These are phyloP conservation scores for Charina bottae DNA, from an alignment of 2,113 vertebrate genomes.

Conservation along the genomic window DNA sequence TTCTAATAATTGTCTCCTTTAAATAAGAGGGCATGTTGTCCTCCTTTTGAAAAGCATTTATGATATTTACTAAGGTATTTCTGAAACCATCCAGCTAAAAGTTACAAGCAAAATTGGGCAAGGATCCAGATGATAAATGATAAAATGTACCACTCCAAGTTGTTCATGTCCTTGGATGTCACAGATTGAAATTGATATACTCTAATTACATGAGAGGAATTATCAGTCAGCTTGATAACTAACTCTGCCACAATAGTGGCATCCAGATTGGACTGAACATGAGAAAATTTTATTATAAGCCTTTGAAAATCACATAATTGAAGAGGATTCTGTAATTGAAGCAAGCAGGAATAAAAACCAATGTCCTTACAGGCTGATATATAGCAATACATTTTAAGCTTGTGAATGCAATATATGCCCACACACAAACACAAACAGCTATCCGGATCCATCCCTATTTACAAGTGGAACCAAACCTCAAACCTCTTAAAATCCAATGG, in stretches of 20 bases:
- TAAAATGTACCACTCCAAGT: background rate
- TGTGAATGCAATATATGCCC: background rate
- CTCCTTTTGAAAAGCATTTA: background rate
- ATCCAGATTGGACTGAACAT: background rate
- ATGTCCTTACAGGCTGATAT: background rate
- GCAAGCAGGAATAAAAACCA: background rate
- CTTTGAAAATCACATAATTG: background rate
- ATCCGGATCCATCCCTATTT: background rate
- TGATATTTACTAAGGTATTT: background rate
- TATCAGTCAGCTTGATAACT: background rate
- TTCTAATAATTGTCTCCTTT: background rate
- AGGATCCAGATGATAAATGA: background rate
- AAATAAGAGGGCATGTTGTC: background rate
- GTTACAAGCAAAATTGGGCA: background rate
- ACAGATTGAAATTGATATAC: background rate
- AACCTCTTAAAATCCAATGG: background rate
- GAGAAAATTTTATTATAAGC: background rate
- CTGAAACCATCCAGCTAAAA: background rate
- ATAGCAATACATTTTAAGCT: background rate
- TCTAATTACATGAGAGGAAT: background rate
- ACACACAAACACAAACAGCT: background rate
- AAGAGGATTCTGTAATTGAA: background rate
- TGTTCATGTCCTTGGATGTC: background rate
- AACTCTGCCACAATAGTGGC: background rate
- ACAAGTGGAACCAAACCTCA: background rate